Percentiles rank a stretch among this genome's conserved stretches.
phyloP scores from a whole-genome alignment of 2,113 vertebrate species.

The Scolopax mira region DNA sequence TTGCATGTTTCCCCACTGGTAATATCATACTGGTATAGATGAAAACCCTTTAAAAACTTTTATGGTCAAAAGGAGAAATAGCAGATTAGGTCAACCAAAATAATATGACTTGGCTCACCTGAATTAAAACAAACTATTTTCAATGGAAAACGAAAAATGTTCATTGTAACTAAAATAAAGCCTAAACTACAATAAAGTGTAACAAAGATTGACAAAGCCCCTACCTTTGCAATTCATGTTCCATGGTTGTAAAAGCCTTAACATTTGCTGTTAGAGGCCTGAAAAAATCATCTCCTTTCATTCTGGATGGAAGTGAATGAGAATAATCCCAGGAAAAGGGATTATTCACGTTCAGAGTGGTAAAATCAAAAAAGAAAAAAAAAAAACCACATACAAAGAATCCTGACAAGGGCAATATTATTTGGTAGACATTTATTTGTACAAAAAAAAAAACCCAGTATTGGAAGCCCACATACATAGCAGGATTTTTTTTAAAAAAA shows the following conservation, averaged over 20 bases:
- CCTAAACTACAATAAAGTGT: neutral
- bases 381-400: rapidly evolving
- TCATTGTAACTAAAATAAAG: neutral
- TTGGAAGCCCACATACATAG: rapidly evolving
- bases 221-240: neutral
- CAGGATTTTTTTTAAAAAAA: neutral
- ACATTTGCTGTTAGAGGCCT: neutral
- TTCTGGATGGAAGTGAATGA: neutral
- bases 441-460: neutral
- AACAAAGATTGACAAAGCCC: neutral
- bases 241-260: neutral
- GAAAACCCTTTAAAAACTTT: neutral
- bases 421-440: neutral
- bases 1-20: neutral
- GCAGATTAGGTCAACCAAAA: neutral
- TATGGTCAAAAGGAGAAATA: neutral
- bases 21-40: neutral
- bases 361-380: neutral
- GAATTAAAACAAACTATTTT: neutral
- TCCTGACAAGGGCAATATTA: neutral
- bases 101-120: neutral
- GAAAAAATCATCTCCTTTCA: neutral
- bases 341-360: neutral
- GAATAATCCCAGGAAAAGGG: neutral
- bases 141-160: neutral